Conservation (phyloP, 2,888 invertebrate genomes). For the Morpho achilles region DNA sequence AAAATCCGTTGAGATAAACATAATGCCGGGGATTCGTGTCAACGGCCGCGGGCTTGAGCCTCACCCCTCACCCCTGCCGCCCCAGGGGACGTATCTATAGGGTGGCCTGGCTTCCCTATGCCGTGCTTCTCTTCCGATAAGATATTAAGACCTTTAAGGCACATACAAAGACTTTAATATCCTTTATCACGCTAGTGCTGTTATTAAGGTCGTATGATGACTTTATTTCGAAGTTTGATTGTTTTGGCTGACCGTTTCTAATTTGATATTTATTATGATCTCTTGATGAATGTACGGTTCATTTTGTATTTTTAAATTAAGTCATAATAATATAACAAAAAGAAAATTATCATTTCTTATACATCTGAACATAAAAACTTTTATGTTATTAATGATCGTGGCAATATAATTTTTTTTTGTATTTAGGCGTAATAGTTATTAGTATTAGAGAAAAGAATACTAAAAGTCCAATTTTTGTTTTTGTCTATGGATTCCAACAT, state of each 20-base stretch:
- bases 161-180: constrained; percentile 52
- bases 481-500: no score
- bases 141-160: constrained; percentile 61
- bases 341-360: no score
- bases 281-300: constrained; percentile 9
- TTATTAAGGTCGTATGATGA: constrained; percentile 44
- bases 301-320: constrained; percentile 11
- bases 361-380: no score
- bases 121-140: constrained; percentile 59
- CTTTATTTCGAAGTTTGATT: constrained; percentile 48
- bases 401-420: no score
- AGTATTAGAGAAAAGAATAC: no score
- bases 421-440: no score
- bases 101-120: constrained; percentile 66
- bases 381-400: no score
- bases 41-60: constrained; percentile 63
- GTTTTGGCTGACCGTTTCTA: constrained; percentile 25
- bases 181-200: constrained; percentile 51
- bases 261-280: constrained; percentile 19
- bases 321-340: background rate
- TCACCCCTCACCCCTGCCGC: constrained; percentile 31
- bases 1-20: constrained; percentile 70
- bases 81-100: constrained; percentile 47
- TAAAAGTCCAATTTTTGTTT: no score
- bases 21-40: constrained; percentile 68